Evolutionary conservation across 2,113 vertebrate species (phyloP), one percentile per base, ranked within the genome.

Genomic region (Nannospalax galili): DNA sequence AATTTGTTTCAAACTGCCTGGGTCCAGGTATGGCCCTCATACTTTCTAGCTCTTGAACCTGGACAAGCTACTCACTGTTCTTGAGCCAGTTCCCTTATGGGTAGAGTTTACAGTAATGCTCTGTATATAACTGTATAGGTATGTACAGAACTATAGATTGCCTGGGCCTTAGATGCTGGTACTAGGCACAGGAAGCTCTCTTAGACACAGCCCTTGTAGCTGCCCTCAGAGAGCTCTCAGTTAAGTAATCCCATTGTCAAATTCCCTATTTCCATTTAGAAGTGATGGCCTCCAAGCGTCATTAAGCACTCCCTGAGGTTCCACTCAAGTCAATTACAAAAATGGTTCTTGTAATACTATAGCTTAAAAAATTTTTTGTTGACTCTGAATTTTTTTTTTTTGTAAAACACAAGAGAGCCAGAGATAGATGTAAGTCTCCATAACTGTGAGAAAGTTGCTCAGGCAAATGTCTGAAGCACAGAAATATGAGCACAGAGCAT

Each of bases 341-440:
- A 72, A 72, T 74, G 16, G 88, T 91, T 84, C 67, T 45, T 72
- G 74, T 75, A 28, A 88, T 10, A 79, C 5, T 19, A 22, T 78
- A 69, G 37, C 80, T 84, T 35, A 28, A 35, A 84, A 48, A 7
- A 10, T 4, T 58, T n/a, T n/a, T n/a, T n/a, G n/a, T 81, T 52
- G 74, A 56, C 52, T 90, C 70, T 78, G 72, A 84, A 74, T n/a
- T n/a, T n/a, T n/a, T n/a, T 87, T 93, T 73, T 91, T 37, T 67
- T 75, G 22, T 73, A 73, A 62, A 64, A 91, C 15, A 17, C 84
- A 60, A 75, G 80, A 45, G 91, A 82, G n/a, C 35, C 28, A 95
- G 42, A 89, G 67, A 74, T 42, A 65, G 28, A 75, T 30, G 60
- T 60, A 20, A 7, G 16, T 89, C 78, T 81, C 7, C 24, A 58